Conservation (phyloP, 2,113 vertebrate genomes). For the Podarcis muralis region DNA sequence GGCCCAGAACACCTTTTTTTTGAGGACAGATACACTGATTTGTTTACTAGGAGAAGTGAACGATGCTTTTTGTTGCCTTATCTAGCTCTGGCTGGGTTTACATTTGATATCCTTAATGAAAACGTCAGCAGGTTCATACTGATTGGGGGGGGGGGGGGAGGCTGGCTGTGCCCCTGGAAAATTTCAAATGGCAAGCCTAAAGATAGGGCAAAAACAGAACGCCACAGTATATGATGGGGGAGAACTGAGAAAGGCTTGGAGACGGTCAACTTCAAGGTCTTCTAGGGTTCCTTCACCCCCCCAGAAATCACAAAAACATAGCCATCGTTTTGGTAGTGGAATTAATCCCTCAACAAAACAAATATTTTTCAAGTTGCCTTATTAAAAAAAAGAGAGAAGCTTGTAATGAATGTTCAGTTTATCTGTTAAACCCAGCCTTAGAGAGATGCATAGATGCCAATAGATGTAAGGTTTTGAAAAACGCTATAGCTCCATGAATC, state of each 20-base stretch:
- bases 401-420: constrained; percentile 78
- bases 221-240: constrained; percentile 49
- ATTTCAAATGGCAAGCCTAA: constrained; percentile 53
- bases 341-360: constrained; percentile 54
- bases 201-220: constrained; percentile 3
- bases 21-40: constrained; percentile 64
- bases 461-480: constrained; percentile 62
- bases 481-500: constrained; percentile 59
- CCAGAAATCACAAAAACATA: constrained; percentile 63
- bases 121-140: constrained; percentile 70
- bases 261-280: constrained; percentile 53
- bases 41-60: constrained; percentile 79
- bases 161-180: constrained; percentile 43
- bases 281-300: constrained; percentile 41
- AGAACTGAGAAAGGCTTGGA: constrained; percentile 55
- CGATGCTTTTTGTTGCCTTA: constrained; percentile 85
- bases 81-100: constrained; percentile 81
- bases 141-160: constrained; percentile 12
- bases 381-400: constrained; percentile 64
- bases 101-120: constrained; percentile 66
- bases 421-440: constrained; percentile 72
- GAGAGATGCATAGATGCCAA: constrained; percentile 70
- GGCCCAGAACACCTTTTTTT: constrained; percentile 44
- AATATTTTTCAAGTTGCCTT: constrained; percentile 81
- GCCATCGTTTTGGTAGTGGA: constrained; percentile 66